Base-by-base conservation (phyloP, 2,113 vertebrate genomes). In the Scartelaos histophorus region DNA sequence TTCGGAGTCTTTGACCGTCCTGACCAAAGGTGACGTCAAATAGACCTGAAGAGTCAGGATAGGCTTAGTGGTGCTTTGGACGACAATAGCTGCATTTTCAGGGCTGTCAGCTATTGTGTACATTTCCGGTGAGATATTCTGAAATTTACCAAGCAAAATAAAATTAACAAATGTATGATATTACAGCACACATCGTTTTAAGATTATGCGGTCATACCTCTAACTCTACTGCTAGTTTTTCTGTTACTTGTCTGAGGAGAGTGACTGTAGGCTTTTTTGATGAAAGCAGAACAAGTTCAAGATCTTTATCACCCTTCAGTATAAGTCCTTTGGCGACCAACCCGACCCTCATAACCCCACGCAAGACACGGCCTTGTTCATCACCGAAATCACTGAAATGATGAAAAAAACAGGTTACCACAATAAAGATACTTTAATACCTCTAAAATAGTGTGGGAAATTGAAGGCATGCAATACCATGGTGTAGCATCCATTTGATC, bases 241-340 rank as follows among this genome's bases (percentile, higher is more conserved):
- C 95, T 0, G 95, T 93, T 2, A 99, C 96, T 61, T 95, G 92
- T 75, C 93, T 90, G 79, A 99, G 92, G 58, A 98, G 93, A 12
- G 93, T 88, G 0, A 90, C 77, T 0, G 97, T 99, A 13, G 98
- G 98, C 77, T 95, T 95, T 70, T 95, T 94, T 65, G 95, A 94
- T 80, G 96, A 97, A 4, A 99, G 83, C 43, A 99, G 90, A 9
- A 99, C 97, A 45, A 99, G 91, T 87, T 99, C 97, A 75, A 99
- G 90, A 17, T 97, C 94, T 90, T 95, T 80, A 82, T 99, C 97
- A 21, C 96, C 97, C 80, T 97, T 99, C 70, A 99, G 91, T 29
- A 99, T 72, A 5, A 99, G 93, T 21, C 98, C 98, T 80, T 99
- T 99, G 0, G 97, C 96, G 54, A 99, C 96, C 0, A 97, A 92